phyloP scores from a whole-genome alignment of 2,113 vertebrate species.

The Amphiprion ocellaris region DNA sequence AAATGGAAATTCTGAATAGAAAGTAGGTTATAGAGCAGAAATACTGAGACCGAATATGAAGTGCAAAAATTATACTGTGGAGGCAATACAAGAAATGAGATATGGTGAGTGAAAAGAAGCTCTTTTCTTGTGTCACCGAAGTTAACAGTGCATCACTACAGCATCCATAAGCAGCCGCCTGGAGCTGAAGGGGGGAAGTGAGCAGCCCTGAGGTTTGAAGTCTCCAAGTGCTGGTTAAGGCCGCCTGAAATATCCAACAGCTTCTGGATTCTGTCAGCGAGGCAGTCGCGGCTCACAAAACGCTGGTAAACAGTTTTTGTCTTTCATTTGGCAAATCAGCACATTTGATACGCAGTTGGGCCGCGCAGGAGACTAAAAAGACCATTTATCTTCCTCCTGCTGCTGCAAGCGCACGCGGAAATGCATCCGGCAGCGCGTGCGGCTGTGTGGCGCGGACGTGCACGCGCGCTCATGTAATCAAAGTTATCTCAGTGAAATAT shows the following conservation, averaged over 20 bases:
- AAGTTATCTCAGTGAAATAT: constrained; percentile 74
- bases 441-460: constrained; percentile 10
- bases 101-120: constrained; percentile 34
- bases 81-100: constrained; percentile 43
- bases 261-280: constrained; percentile 67
- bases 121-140: constrained; percentile 38
- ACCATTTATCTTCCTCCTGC: constrained; percentile 63
- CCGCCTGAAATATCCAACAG: constrained; percentile 63
- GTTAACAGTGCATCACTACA: constrained; percentile 30
- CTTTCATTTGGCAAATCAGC: constrained; percentile 77
- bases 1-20: constrained; percentile 12
- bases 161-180: constrained; percentile 40
- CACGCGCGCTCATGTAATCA: constrained; percentile 37
- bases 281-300: constrained; percentile 53
- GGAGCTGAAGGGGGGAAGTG: constrained; percentile 41
- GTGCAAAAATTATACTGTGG: constrained; percentile 11
- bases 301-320: constrained; percentile 73
- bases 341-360: constrained; percentile 66
- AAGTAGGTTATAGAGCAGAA: constrained; percentile 36
- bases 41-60: constrained; percentile 20
- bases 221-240: constrained; percentile 59
- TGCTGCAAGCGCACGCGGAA: constrained; percentile 11
- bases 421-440: constrained; percentile 29
- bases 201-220: constrained; percentile 54
- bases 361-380: constrained; percentile 46